These are phyloP conservation scores for Nomia melanderi DNA, from an alignment of 1,140 invertebrate species.

Conservation along the genomic window DNA sequence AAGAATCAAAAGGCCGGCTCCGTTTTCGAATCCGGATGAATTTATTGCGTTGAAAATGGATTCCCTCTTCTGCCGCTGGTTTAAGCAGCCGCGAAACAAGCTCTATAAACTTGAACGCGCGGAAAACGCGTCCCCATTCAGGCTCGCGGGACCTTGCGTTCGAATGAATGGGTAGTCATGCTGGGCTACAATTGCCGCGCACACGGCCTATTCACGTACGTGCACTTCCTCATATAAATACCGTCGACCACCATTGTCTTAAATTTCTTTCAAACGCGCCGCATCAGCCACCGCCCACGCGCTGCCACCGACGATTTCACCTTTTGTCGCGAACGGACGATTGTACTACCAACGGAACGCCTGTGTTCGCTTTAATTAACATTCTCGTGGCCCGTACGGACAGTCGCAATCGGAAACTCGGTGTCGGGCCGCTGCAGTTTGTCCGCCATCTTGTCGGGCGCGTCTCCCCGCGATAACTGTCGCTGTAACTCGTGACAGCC, in stretches of 20 bases:
- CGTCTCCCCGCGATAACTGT: background rate
- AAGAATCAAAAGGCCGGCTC: constrained; percentile 5
- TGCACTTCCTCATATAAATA: background rate
- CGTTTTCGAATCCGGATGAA: background rate
- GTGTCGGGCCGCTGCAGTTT: background rate
- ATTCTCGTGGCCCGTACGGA: background rate
- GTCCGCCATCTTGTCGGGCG: background rate
- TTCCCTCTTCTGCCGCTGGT: background rate
- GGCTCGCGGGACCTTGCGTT: background rate
- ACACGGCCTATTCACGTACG: background rate
- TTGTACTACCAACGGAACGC: background rate
- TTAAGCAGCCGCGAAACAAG: background rate
- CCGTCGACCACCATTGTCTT: background rate
- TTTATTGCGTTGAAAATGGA: background rate
- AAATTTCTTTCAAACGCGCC: constrained; percentile 1
- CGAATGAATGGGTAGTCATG: background rate
- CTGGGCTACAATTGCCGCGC: background rate
- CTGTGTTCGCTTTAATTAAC: background rate
- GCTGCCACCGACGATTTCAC: background rate
- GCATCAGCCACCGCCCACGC: background rate
- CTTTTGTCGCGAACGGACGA: background rate
- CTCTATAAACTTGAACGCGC: background rate
- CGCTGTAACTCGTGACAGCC: background rate
- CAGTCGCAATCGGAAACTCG: background rate
- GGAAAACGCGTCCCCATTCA: background rate